Base-by-base conservation (phyloP, 2,113 vertebrate species). In the Lophius piscatorius region DNA sequence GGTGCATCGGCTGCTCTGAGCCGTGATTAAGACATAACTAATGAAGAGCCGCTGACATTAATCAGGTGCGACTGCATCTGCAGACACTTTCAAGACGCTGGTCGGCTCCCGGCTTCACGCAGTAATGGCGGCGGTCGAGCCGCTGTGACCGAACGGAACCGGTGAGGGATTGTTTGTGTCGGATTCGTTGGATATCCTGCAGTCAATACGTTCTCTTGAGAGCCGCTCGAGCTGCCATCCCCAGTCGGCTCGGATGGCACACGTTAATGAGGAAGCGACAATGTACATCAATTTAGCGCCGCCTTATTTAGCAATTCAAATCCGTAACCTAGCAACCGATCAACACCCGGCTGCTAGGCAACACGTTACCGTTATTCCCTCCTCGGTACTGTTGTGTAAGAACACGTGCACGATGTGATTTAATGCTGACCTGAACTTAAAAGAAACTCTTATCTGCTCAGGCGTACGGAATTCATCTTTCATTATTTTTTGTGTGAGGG, bases 41-140 rank as follows among this genome's bases (percentile, higher is more conserved):
- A 90, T 91, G 85, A 90, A 90, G 82, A 74, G 76, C 17, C 88
- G 86, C 87, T 90, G 83, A 80, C 87, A 83, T 76, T 86, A 82
- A 89, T 88, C 77, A 81, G 78, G 76, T 75, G 76, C 81, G 68
- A 73, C 68, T 36, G 54, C 83, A 73, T 78, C 67, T 71, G 77
- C 62, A 75, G 72, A 77, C 26, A 38, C 69, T 56, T 70, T 63
- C 76, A 82, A 81, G 76, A 85, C 57, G 67, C 59, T 65, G 58
- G 50, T 67, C 28, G 55, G 61, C 44, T 36, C 17, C 24, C 12
- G 16, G 66, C 56, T 67, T 76, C 29, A 31, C 20, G 49, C 42
- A 9, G 36, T 69, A 56, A 71, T 28, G 41, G 22, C 58, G 13
- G 39, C 4, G 12, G 34, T 10, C 18, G 5, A 9, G 9, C 16